phyloP scores from a whole-genome alignment of 53 echinoderm and acorn worm genomes.

The Astropecten irregularis region DNA sequence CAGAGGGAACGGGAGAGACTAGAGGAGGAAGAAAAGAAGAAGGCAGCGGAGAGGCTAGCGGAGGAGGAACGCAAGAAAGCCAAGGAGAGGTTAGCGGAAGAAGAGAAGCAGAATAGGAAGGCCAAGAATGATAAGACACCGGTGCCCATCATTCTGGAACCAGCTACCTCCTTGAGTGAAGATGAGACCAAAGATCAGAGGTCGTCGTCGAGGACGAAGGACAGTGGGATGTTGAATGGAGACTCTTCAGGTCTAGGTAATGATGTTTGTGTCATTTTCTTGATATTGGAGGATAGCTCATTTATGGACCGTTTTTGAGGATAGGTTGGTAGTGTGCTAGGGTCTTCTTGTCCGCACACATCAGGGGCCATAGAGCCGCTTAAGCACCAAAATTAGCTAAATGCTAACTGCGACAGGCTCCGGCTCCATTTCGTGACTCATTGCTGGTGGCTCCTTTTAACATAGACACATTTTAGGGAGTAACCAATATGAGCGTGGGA shows the following conservation, averaged over 20 bases:
- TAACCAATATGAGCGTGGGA: no score
- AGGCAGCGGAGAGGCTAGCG: background rate
- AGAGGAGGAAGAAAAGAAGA: slow-evolving; percentile 4
- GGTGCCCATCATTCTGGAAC: slow-evolving; percentile 44
- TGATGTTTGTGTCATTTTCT: no score
- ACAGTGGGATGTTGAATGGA: slow-evolving; percentile 13
- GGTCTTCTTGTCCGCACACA: no score
- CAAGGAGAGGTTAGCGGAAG: slow-evolving; percentile 1
- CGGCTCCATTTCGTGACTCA: no score
- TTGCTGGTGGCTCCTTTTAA: no score
- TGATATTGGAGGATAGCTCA: no score
- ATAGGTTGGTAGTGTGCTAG: no score
- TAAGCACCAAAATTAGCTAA: no score
- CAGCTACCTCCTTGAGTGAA: slow-evolving; percentile 27
- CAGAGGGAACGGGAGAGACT: slow-evolving; percentile 14
- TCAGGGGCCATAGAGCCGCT: no score
- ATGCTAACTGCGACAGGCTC: no score
- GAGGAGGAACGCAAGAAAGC: background rate
- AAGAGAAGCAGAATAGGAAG: background rate
- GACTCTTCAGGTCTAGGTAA: slow-evolving; percentile 49
- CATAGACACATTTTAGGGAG: no score
- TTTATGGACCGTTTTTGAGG: no score
- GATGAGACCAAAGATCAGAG: slow-evolving; percentile 17
- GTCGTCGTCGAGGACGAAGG: slow-evolving; percentile 24
- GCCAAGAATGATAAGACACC: background rate